Conservation (phyloP, 1,140 invertebrate species). For the Drepana arcuata region DNA sequence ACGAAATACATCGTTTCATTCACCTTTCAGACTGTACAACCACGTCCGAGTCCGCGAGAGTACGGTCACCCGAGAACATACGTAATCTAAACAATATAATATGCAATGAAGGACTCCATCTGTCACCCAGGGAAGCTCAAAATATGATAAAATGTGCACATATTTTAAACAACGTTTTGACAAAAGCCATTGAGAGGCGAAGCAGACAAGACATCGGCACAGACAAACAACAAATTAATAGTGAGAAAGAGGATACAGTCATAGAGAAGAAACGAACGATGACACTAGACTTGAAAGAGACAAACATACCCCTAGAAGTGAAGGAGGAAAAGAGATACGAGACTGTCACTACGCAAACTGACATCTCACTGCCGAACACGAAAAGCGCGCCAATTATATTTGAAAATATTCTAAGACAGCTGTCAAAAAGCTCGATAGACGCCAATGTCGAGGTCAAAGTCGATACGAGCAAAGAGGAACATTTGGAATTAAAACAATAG, state of each 20-base stretch:
- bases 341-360: conserved; percentile 52
- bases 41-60: conserved; percentile 32
- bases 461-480: too few relatives aligned
- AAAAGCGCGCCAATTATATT: conserved; percentile 62
- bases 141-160: conserved; percentile 60
- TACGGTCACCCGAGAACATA: conserved; percentile 43
- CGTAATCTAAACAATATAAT: conserved; percentile 43
- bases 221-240: conserved; percentile 15
- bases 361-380: conserved; percentile 58
- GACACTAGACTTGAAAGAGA: conserved; percentile 46
- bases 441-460: too few relatives aligned
- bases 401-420: conserved; percentile 53
- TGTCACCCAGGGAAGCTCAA: conserved; percentile 52
- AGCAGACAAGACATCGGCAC: conserved; percentile 18
- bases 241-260: conserved; percentile 10
- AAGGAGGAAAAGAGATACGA: conserved; percentile 47
- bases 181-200: conserved; percentile 47
- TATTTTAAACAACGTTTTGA: conserved; percentile 45
- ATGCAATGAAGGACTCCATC: conserved; percentile 41
- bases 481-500: too few relatives aligned
- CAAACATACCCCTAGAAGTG: conserved; percentile 32
- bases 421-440: conserved; percentile 47
- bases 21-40: too few relatives aligned
- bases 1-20: too few relatives aligned
- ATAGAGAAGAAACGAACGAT: conserved; percentile 40